These are phyloP conservation scores for Cryptus armator DNA, from an alignment of 2,888 invertebrate genomes.

Conservation along the genomic window DNA sequence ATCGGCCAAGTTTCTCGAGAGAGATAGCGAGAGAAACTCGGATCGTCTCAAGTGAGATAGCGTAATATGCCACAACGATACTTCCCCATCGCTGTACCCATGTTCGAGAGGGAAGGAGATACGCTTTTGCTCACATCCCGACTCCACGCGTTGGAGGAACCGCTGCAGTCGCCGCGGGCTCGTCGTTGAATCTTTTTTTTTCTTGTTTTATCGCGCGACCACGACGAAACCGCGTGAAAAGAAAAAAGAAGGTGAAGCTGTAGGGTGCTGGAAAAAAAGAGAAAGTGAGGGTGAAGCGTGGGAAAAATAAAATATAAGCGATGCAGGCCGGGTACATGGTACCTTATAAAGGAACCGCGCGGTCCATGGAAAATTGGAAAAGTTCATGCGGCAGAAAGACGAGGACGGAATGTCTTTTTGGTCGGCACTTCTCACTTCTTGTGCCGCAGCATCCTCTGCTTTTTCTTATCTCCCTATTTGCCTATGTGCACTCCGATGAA, in stretches of 20 bases:
- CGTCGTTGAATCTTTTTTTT: constrained; percentile 12
- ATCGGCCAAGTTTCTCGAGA: constrained; percentile 42
- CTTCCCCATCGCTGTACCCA: constrained; percentile 11
- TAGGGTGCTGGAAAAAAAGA: background rate
- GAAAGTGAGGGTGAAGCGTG: constrained; percentile 31
- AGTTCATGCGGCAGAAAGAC: constrained; percentile 25
- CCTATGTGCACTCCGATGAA: background rate
- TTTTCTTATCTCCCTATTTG: background rate
- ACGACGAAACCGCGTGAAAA: constrained; percentile 34
- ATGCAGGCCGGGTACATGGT: constrained; percentile 19
- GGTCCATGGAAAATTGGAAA: constrained; percentile 50
- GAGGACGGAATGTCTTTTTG: constrained; percentile 19
- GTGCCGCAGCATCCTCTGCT: background rate
- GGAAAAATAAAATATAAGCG: constrained; percentile 44
- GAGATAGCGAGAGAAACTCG: background rate
- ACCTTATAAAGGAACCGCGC: constrained; percentile 29
- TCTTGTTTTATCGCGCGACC: constrained; percentile 45
- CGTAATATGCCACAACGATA: background rate
- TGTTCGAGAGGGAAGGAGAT: constrained; percentile 25
- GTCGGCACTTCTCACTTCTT: background rate
- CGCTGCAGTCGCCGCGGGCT: background rate
- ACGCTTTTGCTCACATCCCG: constrained; percentile 40
- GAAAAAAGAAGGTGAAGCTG: background rate
- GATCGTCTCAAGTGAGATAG: constrained; percentile 5
- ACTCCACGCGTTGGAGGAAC: background rate